Conservation (phyloP, 2,797 vertebrate species). For the Cryptoblepharus egeriae region DNA sequence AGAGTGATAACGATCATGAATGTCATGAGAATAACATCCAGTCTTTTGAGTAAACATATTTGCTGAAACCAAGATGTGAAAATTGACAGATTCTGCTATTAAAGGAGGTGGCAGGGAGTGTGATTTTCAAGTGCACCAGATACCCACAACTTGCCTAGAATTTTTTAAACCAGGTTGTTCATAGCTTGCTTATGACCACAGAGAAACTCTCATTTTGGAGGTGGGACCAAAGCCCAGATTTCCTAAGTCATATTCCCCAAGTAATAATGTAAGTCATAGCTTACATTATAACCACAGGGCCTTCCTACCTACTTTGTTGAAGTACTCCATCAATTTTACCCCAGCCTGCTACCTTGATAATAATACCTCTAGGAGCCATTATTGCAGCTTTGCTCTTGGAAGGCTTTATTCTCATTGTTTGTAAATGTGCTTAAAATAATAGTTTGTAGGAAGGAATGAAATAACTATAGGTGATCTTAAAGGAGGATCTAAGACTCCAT, state of each 20-base stretch:
- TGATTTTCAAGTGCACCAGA: background rate
- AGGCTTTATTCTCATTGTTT: background rate
- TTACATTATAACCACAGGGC: background rate
- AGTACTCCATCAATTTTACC: background rate
- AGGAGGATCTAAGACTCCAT: background rate
- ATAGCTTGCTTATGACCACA: background rate
- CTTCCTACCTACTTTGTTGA: background rate
- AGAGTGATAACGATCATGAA: background rate
- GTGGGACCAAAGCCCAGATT: background rate
- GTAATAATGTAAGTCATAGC: no score
- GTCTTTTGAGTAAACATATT: background rate
- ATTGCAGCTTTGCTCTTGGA: background rate
- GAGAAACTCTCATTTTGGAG: background rate
- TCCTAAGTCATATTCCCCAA: background rate
- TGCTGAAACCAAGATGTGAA: background rate
- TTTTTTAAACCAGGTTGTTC: background rate
- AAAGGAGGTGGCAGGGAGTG: background rate
- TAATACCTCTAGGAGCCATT: background rate
- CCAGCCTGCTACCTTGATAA: background rate
- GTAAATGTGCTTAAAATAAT: background rate
- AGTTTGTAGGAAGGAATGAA: background rate
- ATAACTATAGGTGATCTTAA: background rate
- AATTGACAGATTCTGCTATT: background rate
- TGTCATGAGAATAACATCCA: background rate
- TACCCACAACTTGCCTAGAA: background rate